Base-by-base conservation (phyloP, 2,113 vertebrate species). In the Eulemur rufifrons region DNA sequence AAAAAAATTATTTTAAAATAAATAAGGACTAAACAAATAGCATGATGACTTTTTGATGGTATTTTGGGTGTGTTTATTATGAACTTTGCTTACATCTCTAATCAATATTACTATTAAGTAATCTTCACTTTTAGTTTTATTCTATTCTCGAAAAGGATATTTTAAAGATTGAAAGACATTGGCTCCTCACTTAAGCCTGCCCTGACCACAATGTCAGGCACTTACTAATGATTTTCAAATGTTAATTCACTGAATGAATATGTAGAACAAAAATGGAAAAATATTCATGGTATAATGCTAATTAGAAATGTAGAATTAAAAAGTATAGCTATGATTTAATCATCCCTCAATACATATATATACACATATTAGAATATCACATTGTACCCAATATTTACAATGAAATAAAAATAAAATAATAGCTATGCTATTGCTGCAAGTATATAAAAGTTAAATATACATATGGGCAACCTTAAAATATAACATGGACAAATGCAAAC, bases 161-260 rank as follows among this genome's bases (percentile, higher is more conserved):
- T 90, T 94, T 68, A 82, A 94, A 34, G 8, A 2, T 82, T 78
- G 39, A 80, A 96, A 77, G 45, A 61, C 47, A 34, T 29, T 52
- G 15, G 6, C 69, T 91, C 10, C 1, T 45, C 12, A 13, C 27
- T 95, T 71, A 82, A 91, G 78, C 13, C 20, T 91, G 45, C 18
- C n/a, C n/a, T 86, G 23, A 74, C 20, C 42, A 82, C 34, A 61
- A 20, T 68, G 47, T 11, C 29, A 91, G 23, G 23, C 25, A 23
- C 25, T 94, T 84, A 94, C 66, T 90, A 68, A 84, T 76, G 71
- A 92, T 80, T 69, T 93, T 78, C n/a, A 91, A 91, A 80, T 95
- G 50, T 74, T 94, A 83, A 81, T 32, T 94, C 45, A 87, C 54
- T 56, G 50, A 93, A 90, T 92, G 52, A 91, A 54, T 78, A 9